These are phyloP conservation scores for Osmerus mordax DNA, from an alignment of 2,113 vertebrate genomes.

Conservation along the genomic window DNA sequence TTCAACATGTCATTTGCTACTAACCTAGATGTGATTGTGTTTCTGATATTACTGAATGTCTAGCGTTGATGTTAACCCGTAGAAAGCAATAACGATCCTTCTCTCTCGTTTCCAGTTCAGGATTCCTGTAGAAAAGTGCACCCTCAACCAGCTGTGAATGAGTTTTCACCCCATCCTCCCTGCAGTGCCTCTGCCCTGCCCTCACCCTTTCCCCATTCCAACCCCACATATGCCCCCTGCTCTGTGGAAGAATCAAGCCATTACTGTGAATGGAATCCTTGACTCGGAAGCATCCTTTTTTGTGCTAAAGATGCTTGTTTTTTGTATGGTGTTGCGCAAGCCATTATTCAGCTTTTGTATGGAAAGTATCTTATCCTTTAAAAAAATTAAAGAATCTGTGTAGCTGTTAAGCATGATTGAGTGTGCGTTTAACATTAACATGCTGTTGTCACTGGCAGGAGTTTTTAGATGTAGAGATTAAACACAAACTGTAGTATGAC, in stretches of 20 bases:
- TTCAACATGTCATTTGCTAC: slow-evolving; percentile 13
- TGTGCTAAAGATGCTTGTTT: slow-evolving; percentile 53
- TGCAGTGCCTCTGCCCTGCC: slow-evolving; percentile 56
- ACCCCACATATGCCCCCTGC: slow-evolving; percentile 49
- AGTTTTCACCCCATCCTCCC: slow-evolving; percentile 68
- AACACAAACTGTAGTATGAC: slow-evolving; percentile 26
- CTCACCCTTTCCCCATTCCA: slow-evolving; percentile 46
- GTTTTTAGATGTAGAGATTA: slow-evolving; percentile 54
- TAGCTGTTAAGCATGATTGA: slow-evolving; percentile 60
- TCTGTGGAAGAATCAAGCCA: slow-evolving; percentile 68
- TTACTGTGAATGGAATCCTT: slow-evolving; percentile 61
- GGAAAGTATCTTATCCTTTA: slow-evolving; percentile 11
- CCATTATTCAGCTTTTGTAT: slow-evolving; percentile 46
- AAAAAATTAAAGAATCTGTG: slow-evolving; percentile 16
- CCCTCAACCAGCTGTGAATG: slow-evolving; percentile 79
- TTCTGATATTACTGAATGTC: slow-evolving; percentile 44
- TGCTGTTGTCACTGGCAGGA: slow-evolving; percentile 58
- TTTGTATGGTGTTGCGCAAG: slow-evolving; percentile 35
- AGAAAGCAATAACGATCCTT: slow-evolving; percentile 84
- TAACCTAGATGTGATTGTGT: slow-evolving; percentile 32
- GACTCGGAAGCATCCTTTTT: slow-evolving; percentile 35
- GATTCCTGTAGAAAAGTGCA: slow-evolving; percentile 89
- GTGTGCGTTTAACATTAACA: slow-evolving; percentile 61
- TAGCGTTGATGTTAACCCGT: slow-evolving; percentile 54
- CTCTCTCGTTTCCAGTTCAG: slow-evolving; percentile 93